Evolutionary conservation across 2,113 vertebrate species (phyloP).

Genomic region (Vimba vimba): DNA sequence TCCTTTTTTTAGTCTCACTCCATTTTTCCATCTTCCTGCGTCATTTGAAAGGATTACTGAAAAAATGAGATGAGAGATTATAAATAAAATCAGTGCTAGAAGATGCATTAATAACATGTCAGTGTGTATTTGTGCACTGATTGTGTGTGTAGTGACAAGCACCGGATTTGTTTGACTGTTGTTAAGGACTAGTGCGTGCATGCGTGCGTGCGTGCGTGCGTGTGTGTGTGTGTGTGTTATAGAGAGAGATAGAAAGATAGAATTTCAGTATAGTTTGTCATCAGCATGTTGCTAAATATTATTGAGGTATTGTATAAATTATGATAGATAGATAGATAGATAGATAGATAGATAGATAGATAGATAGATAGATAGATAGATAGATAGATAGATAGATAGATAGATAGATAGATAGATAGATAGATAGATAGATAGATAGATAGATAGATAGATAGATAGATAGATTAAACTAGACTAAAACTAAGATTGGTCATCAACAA

Average conservation of each 20-base stretch:
- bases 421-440: no score
- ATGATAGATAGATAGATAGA: not conserved
- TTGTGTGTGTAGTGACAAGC: slow-evolving; percentile 17
- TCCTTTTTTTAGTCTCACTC: not conserved
- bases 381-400: no score
- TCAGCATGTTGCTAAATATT: no score
- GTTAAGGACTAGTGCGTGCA: not conserved
- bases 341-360: not conserved
- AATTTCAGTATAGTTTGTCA: no score
- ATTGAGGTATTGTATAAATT: no score
- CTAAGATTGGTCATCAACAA: not conserved
- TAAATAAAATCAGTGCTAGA: slow-evolving; percentile 68
- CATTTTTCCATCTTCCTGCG: slow-evolving; percentile 36
- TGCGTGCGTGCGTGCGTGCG: no score
- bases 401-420: no score
- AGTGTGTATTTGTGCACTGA: slow-evolving; percentile 42
- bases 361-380: not conserved
- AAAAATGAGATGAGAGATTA: slow-evolving; percentile 70
- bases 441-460: no score
- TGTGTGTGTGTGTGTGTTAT: no score
- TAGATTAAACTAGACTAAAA: no score
- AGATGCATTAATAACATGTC: slow-evolving; percentile 64
- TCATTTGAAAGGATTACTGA: slow-evolving; percentile 67
- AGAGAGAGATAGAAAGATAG: no score
- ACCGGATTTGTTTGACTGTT: slow-evolving; percentile 37